Conservation (phyloP, 1,140 invertebrate genomes). For the Drosophila subobscura region DNA sequence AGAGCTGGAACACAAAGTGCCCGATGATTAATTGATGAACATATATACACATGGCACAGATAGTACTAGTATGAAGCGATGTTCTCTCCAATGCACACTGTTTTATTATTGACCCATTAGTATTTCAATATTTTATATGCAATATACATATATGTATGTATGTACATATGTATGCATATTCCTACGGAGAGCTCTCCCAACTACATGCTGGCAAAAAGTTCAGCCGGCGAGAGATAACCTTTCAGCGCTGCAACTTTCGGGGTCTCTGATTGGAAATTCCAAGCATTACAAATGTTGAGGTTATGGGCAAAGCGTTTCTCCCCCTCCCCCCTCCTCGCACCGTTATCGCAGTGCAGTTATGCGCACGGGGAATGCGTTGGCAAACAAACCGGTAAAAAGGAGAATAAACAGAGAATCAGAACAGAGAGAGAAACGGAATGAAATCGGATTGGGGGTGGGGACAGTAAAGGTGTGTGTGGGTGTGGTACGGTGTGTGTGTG, state of each 20-base stretch:
- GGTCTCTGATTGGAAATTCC: too few relatives aligned
- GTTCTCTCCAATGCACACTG: slow-evolving; percentile 10
- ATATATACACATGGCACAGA: background rate
- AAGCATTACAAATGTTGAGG: too few relatives aligned
- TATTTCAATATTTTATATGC: too few relatives aligned
- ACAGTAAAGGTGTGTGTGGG: background rate
- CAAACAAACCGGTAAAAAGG: slow-evolving; percentile 27
- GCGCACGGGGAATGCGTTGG: slow-evolving; percentile 31
- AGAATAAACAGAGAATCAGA: slow-evolving; percentile 22
- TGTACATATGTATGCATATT: too few relatives aligned
- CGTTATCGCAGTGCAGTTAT: slow-evolving; percentile 32
- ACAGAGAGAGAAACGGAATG: slow-evolving; percentile 15
- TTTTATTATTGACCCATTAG: background rate
- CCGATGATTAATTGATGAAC: slow-evolving; percentile 19
- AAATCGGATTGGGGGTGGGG: too few relatives aligned
- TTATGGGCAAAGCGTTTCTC: too few relatives aligned
- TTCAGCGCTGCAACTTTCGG: too few relatives aligned
- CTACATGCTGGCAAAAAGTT: too few relatives aligned
- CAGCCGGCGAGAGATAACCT: too few relatives aligned
- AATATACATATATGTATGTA: too few relatives aligned
- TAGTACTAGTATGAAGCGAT: background rate
- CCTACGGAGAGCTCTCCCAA: too few relatives aligned
- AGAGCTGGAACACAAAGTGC: slow-evolving; percentile 10
- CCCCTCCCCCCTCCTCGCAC: background rate
- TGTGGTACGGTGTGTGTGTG: too few relatives aligned